phyloP scores from a whole-genome alignment of 2,797 vertebrate genomes.

The Muraenolepis orangiensis region DNA sequence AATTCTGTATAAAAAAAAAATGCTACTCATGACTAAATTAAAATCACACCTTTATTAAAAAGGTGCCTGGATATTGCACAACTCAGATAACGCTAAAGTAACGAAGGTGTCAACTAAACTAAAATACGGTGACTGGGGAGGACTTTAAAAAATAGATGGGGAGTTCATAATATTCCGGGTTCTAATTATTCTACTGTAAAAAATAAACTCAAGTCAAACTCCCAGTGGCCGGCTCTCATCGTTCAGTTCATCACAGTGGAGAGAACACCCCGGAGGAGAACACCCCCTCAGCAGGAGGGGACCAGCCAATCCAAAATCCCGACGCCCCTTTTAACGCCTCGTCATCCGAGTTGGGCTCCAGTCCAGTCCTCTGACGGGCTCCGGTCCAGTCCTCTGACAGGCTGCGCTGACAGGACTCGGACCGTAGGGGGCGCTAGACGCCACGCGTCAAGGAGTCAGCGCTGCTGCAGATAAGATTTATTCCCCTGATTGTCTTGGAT shows the following conservation, averaged over 20 bases:
- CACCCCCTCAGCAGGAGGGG: not conserved
- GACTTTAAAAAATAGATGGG: not conserved
- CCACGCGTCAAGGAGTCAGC: constrained; percentile 13
- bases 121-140: not conserved
- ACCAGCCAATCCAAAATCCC: not conserved
- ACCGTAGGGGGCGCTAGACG: not conserved
- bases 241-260: constrained; percentile 26
- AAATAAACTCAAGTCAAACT: constrained; percentile 11
- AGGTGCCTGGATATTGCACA: constrained; percentile 59
- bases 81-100: constrained; percentile 46
- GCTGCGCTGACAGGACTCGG: not conserved
- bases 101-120: constrained; percentile 27
- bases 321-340: not conserved
- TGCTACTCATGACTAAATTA: constrained; percentile 54
- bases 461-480: constrained; percentile 59
- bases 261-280: constrained; percentile 24
- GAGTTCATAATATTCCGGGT: constrained; percentile 9
- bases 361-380: not conserved
- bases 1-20: constrained; percentile 38
- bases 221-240: not conserved
- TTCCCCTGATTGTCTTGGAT: constrained; percentile 57
- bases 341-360: not conserved
- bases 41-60: constrained; percentile 53
- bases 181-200: constrained; percentile 31
- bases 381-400: not conserved